Base-by-base conservation (phyloP, 2,888 invertebrate species). In the Globia sparganii region DNA sequence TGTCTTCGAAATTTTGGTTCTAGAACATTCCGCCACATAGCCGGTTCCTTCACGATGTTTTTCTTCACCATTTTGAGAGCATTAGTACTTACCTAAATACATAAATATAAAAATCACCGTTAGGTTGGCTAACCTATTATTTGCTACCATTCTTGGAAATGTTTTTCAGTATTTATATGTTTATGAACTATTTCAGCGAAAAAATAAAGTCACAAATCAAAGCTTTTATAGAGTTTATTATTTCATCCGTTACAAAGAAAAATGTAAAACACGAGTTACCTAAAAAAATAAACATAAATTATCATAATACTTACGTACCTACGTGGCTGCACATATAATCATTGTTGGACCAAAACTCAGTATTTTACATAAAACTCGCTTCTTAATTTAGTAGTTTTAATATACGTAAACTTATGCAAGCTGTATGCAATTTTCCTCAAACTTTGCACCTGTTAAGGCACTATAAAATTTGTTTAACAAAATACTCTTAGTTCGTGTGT, bases 361-460 rank as follows among this genome's bases (percentile, higher is more conserved):
- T 84, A 78, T 84, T 79, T 83, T 72, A 80, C 75, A 83, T 78
- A 87, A 85, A 88, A 89, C 81, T 84, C 75, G 31, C 79, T 77
- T 85, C 89, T 86, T 91, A 91, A 93, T 93, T 92, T 93, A 91
- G 88, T 90, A 91, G 91, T 93, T 93, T 93, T 91, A 89, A 90
- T 88, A 88, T 87, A 90, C 88, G 84, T 84, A 86, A 87, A 88
- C 88, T 82, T 91, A 92, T 91, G 89, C 89, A 92, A 91, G 89
- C 90, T 86, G 82, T 91, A 88, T 91, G 91, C 91, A 92, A 89
- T 92, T 92, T 91, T 87, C 89, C 86, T 90, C 86, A 91, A 93
- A 93, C 88, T 91, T 88, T 88, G 90, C 91, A 91, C 91, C 90
- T 91, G 90, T 89, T 91, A 90, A 90, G 89, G 89, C 89, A 91